Evolutionary conservation across 2,113 vertebrate genomes (phyloP).

Genomic region (Macroglossus sobrinus): DNA sequence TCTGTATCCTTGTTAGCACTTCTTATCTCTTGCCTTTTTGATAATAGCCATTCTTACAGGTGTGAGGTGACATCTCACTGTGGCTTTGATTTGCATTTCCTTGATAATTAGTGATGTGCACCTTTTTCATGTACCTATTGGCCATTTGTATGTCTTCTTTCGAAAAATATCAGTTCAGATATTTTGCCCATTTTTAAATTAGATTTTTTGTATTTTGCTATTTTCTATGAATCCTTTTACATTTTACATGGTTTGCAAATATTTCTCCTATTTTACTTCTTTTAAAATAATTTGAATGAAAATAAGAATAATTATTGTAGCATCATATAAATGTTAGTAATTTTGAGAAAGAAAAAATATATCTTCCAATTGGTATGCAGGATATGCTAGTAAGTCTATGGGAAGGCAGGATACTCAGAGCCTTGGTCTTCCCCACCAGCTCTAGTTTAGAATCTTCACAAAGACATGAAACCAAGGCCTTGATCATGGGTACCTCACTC

Average conservation of each 20-base stretch:
- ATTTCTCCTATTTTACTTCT: neutral
- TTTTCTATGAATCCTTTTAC: neutral
- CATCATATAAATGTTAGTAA: neutral
- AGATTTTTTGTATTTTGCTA: neutral
- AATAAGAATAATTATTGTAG: neutral
- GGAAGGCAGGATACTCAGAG: neutral
- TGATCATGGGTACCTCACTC: too few relatives aligned
- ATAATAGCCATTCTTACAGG: neutral
- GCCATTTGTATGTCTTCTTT: neutral
- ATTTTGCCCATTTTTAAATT: neutral
- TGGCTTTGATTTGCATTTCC: neutral
- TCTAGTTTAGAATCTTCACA: neutral
- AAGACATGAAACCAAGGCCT: rapidly evolving
- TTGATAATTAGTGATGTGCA: neutral
- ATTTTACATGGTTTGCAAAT: neutral
- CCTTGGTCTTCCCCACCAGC: neutral
- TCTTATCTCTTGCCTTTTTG: neutral
- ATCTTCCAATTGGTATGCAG: neutral
- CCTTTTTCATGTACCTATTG: neutral
- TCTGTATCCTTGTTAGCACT: too few relatives aligned
- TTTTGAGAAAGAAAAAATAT: neutral
- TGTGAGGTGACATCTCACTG: neutral
- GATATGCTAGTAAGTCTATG: too few relatives aligned
- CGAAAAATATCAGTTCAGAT: neutral
- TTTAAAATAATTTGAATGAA: neutral